A percentile compares a stretch with the other conserved stretches of the same genome.
These are phyloP conservation scores for Alentia gelatinosa DNA, from an alignment of 2,888 invertebrate genomes.

Conservation along the genomic window DNA sequence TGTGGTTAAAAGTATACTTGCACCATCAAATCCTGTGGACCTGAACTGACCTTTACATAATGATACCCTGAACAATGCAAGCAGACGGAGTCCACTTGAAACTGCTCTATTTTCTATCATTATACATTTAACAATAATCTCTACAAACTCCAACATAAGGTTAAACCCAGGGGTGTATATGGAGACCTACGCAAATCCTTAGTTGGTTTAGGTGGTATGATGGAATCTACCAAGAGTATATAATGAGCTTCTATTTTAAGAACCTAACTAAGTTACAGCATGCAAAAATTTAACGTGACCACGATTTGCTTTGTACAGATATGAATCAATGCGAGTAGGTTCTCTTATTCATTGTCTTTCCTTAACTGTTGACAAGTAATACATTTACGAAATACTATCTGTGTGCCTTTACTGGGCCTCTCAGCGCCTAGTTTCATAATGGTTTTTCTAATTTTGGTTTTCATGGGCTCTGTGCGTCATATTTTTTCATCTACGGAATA, in stretches of 20 bases:
- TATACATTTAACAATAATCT: background rate
- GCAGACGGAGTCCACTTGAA: background rate
- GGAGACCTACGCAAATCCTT: background rate
- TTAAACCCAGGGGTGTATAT: background rate
- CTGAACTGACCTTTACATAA: no score
- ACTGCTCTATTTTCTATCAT: background rate
- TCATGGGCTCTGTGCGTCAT: no score
- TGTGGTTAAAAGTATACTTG: no score
- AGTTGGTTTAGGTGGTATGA: background rate
- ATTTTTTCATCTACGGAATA: no score
- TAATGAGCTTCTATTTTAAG: background rate
- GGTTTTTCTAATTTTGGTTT: no score
- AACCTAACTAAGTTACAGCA: slow-evolving; percentile 3
- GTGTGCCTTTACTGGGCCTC: no score
- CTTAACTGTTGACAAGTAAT: background rate
- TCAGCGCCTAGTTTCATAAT: no score
- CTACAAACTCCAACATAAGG: background rate
- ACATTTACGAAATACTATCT: no score
- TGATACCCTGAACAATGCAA: background rate
- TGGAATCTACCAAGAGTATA: background rate
- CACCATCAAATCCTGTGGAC: no score
- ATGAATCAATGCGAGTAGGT: background rate
- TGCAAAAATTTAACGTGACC: background rate
- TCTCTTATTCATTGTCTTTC: no score
- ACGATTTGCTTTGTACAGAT: background rate